Conservation (phyloP, 64 coral and sea anemone genomes). For the Exaiptasia diaphana region DNA sequence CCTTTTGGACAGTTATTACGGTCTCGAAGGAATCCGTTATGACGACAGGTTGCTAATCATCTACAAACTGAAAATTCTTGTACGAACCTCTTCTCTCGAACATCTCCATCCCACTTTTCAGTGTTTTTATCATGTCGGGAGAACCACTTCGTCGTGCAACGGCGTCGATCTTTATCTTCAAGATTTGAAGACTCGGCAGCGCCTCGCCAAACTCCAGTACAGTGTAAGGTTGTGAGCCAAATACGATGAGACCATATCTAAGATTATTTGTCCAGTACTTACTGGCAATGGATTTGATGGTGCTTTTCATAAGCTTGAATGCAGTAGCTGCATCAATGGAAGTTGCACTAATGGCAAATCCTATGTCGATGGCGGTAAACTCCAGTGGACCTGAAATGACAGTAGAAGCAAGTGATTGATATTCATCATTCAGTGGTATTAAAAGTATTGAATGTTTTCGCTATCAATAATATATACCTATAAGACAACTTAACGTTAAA, state of each 20-base stretch:
- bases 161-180: conserved; percentile 2
- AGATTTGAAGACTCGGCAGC: background rate
- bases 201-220: conserved; percentile 13
- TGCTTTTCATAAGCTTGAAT: conserved; percentile 13
- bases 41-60: background rate
- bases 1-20: too few relatives aligned
- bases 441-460: too few relatives aligned
- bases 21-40: too few relatives aligned
- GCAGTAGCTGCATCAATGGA: conserved; percentile 28
- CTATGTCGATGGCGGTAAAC: conserved; percentile 35
- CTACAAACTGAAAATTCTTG: too few relatives aligned
- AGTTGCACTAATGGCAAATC: conserved; percentile 40
- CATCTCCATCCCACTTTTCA: background rate
- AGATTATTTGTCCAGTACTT: conserved; percentile 38
- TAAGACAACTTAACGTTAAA: too few relatives aligned
- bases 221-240: conserved; percentile 7
- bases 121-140: background rate
- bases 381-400: conserved; percentile 43
- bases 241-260: conserved; percentile 41
- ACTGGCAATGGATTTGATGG: conserved; percentile 40
- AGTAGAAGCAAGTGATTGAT: too few relatives aligned
- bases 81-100: conserved; percentile 37
- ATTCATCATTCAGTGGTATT: too few relatives aligned
- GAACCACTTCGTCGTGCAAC: background rate
- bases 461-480: too few relatives aligned